phyloP scores from a whole-genome alignment of 2,888 invertebrate genomes.

The Acheta domesticus region DNA sequence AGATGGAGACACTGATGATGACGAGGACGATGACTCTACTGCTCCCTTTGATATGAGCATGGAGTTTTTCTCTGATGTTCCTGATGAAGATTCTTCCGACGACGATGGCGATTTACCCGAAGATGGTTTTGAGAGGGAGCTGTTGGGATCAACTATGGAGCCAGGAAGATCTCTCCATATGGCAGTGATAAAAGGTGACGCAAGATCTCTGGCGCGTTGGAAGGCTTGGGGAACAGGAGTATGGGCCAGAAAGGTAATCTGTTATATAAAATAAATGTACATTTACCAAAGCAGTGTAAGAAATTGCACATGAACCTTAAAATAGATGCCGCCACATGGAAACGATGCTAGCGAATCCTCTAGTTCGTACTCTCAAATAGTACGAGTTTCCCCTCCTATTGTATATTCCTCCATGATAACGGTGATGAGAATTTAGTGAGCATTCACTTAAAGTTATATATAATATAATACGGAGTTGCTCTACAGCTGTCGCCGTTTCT shows the following conservation, averaged over 20 bases:
- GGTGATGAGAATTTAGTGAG: too few relatives aligned
- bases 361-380: too few relatives aligned
- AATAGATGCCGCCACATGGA: too few relatives aligned
- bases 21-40: background rate
- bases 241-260: background rate
- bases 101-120: background rate
- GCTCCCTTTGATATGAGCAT: background rate
- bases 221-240: background rate
- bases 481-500: too few relatives aligned
- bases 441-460: too few relatives aligned
- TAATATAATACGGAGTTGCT: too few relatives aligned
- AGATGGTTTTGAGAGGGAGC: background rate
- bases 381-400: too few relatives aligned
- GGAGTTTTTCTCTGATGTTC: background rate
- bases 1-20: background rate
- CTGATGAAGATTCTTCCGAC: background rate
- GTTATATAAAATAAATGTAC: too few relatives aligned
- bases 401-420: too few relatives aligned
- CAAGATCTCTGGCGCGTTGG: background rate
- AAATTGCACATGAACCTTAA: too few relatives aligned
- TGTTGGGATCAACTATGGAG: background rate
- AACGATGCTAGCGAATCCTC: too few relatives aligned
- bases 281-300: too few relatives aligned
- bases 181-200: background rate
- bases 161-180: background rate